phyloP scores from a whole-genome alignment of 1,140 invertebrate species.

The Amphibalanus amphitrite region DNA sequence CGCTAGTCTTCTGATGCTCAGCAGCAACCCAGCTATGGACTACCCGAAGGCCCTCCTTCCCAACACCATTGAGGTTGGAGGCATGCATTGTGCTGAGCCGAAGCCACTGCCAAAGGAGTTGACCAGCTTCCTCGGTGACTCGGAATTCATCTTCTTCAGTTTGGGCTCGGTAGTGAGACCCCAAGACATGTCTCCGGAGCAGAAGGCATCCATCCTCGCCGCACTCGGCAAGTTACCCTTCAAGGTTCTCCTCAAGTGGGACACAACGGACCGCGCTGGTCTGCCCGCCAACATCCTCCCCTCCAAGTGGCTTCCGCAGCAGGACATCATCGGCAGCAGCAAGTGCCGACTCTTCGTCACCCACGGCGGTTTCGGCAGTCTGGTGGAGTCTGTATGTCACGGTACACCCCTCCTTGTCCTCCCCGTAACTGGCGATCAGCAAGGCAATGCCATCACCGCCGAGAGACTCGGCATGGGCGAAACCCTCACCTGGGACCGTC shows the following conservation, averaged over 20 bases:
- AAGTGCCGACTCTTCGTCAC: slow-evolving; percentile 38
- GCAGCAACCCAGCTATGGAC: no score
- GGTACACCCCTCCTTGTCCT: slow-evolving; percentile 48
- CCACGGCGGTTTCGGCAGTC: slow-evolving; percentile 47
- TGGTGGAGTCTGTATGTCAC: slow-evolving; percentile 48
- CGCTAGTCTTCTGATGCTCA: no score
- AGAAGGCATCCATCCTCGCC: slow-evolving; percentile 9
- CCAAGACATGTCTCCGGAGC: no score
- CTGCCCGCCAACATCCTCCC: slow-evolving; percentile 18
- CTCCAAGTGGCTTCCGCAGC: slow-evolving; percentile 18
- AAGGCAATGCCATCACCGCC: slow-evolving; percentile 18
- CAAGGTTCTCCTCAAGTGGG: slow-evolving; percentile 20
- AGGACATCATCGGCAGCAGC: slow-evolving; percentile 18
- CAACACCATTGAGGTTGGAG: no score
- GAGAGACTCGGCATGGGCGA: slow-evolving; percentile 34
- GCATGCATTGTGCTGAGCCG: no score
- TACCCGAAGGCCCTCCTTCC: no score
- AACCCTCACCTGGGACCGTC: slow-evolving; percentile 10
- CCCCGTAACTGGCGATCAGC: slow-evolving; percentile 45
- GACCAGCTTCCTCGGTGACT: slow-evolving; percentile 8
- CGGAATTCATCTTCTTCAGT: slow-evolving; percentile 16
- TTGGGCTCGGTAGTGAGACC: no score
- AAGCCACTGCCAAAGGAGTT: no score
- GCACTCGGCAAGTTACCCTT: slow-evolving; percentile 17
- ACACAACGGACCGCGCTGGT: slow-evolving; percentile 12